Percentiles rank a stretch among this genome's conserved stretches.
phyloP scores from a whole-genome alignment of 2,797 vertebrate species.

The Falco concolor region DNA sequence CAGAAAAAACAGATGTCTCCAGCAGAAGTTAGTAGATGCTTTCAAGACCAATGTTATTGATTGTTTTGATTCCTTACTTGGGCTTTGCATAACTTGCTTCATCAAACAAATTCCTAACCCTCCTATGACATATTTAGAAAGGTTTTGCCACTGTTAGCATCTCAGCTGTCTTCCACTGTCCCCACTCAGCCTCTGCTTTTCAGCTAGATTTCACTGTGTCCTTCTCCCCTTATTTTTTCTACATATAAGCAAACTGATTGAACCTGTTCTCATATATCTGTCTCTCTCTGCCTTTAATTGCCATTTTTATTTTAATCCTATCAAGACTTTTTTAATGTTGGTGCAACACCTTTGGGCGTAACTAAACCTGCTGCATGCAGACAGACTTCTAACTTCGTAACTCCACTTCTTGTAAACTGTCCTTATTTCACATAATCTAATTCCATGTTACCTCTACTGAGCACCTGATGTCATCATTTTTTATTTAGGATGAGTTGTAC shows the following conservation, averaged over 20 bases:
- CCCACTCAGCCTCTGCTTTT: not conserved
- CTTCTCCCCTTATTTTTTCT: not conserved
- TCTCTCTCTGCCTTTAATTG: not conserved
- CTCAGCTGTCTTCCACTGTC: not conserved
- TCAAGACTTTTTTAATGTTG: not conserved
- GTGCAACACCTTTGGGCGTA: not conserved
- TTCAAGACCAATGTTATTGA: not conserved
- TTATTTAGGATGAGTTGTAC: not conserved
- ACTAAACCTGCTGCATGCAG: not conserved
- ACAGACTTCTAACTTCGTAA: not conserved
- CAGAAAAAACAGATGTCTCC: not conserved
- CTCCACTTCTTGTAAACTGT: not conserved
- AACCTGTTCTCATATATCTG: not conserved
- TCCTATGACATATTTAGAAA: not conserved
- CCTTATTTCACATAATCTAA: not conserved
- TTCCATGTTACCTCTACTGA: not conserved
- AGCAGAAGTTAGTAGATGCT: not conserved
- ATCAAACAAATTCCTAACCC: not conserved
- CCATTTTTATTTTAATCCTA: not conserved
- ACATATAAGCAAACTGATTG: not conserved
- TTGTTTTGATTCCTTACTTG: not conserved
- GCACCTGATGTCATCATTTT: not conserved
- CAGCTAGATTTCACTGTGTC: not conserved
- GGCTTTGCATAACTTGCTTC: not conserved
- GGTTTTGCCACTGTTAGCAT: not conserved